Evolutionary conservation across 2,888 invertebrate genomes (phyloP).

Genomic region (Eupithecia subfuscata): DNA sequence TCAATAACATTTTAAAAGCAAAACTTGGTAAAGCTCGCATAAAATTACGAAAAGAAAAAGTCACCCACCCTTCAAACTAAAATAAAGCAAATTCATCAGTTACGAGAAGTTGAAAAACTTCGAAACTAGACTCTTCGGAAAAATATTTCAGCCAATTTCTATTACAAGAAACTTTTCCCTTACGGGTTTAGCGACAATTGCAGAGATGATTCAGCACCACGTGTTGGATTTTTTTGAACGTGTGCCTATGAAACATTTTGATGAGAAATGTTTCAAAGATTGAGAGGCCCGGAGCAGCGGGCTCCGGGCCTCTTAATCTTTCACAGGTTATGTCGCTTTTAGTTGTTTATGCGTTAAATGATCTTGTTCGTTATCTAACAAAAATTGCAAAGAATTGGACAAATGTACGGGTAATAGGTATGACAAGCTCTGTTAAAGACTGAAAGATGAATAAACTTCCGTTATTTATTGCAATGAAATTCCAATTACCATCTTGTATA

Average conservation of each 20-base stretch:
- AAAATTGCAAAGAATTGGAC: too few relatives aligned
- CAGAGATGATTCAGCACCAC: background rate
- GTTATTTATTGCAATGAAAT: too few relatives aligned
- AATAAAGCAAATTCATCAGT: constrained; percentile 36
- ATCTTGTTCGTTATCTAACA: too few relatives aligned
- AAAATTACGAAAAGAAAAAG: constrained; percentile 16
- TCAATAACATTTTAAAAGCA: background rate
- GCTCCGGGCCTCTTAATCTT: too few relatives aligned
- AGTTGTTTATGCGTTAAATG: too few relatives aligned
- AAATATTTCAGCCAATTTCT: constrained; percentile 45
- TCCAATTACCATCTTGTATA: too few relatives aligned
- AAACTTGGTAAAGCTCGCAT: constrained; percentile 2
- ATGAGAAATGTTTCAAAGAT: too few relatives aligned
- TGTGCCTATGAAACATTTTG: background rate
- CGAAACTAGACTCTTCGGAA: constrained; percentile 35
- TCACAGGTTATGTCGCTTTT: too few relatives aligned
- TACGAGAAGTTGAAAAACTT: constrained; percentile 34
- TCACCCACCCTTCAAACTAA: constrained; percentile 28
- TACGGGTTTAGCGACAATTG: constrained; percentile 14
- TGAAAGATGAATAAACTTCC: too few relatives aligned
- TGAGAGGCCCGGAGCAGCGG: too few relatives aligned
- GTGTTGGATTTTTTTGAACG: background rate
- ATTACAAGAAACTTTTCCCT: constrained; percentile 41
- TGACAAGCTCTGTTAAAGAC: too few relatives aligned
- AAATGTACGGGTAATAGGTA: too few relatives aligned